These are phyloP conservation scores for Momotus momota DNA, from an alignment of 2,797 vertebrate genomes.

Conservation along the genomic window DNA sequence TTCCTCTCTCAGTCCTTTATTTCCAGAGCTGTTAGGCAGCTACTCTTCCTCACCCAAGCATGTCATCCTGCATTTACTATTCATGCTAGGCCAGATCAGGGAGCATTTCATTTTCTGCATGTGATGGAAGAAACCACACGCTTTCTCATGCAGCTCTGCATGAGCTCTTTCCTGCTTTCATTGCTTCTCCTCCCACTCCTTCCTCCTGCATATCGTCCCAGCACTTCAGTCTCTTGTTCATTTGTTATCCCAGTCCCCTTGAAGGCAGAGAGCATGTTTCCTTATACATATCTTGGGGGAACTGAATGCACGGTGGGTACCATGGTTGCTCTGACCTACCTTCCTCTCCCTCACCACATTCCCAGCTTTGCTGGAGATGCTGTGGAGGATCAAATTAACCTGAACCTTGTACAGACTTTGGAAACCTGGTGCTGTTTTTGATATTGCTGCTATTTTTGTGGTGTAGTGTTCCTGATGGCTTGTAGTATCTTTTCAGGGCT, in stretches of 20 bases:
- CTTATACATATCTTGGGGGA: no score
- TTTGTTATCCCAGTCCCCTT: no score
- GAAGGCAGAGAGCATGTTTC: no score
- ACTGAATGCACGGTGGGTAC: no score
- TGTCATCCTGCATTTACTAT: not conserved
- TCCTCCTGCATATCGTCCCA: no score
- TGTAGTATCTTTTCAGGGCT: not conserved
- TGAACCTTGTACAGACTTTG: not conserved
- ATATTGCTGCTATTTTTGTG: not conserved
- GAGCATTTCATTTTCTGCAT: not conserved
- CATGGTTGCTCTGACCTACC: no score
- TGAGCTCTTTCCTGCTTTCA: not conserved
- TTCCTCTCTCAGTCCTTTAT: not conserved
- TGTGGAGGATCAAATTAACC: not conserved
- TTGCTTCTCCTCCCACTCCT: no score
- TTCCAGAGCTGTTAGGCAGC: not conserved
- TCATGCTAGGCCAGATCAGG: not conserved
- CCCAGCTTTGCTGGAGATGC: not conserved
- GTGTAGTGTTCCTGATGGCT: not conserved
- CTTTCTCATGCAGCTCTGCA: not conserved
- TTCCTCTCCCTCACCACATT: no score
- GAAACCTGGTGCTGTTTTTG: not conserved
- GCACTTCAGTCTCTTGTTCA: not conserved
- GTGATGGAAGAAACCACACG: not conserved
- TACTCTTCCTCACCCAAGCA: not conserved